Base-by-base conservation (phyloP, 2,113 vertebrate genomes). In the Gnathonemus longibarbis region DNA sequence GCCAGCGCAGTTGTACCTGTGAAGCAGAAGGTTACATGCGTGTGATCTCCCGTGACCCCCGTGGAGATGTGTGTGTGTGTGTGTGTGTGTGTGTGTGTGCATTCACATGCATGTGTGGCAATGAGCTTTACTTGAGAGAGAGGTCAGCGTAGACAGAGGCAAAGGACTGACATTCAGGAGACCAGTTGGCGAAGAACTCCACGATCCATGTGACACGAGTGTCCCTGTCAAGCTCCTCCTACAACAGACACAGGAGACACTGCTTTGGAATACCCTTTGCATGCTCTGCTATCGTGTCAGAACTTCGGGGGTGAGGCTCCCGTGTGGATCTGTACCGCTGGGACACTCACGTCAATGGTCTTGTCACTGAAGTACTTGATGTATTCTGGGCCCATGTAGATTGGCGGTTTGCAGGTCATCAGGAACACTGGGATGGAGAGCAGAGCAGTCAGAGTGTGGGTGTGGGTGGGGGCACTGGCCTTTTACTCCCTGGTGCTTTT, bases 311-410 rank as follows among this genome's bases (percentile, higher is more conserved):
- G 27, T 3, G 62, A 27, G 24, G 62, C 62, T 27, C 62, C 62
- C 27, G n/a, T 70, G n/a, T 13, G n/a, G 8, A 70, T 31, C 62
- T 13, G n/a, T 27, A 70, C 19, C 9, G 46, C 89, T 17, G 62
- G 42, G 52, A 88, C n/a, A 70, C 58, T 88, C 62, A 88, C 56
- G 13, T 70, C 88, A 49, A 88, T 98, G 90, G 98, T 99, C 93
- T 98, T 99, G 93, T 98, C 98, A 0, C 92, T 98, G 95, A 99
- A 99, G 93, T 99, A 99, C 88, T 98, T 99, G 95, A 98, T 98
- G 93, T 98, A 98, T 89, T 99, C 98, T 0, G 98, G 98, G 90
- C 98, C 98, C 97, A 99, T 97, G 93, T 99, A 99, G 3, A 99
- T 94, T 0, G 98, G 98, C 0, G 98, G 98, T 92, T 99, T 99